Conservation (phyloP, 1,140 invertebrate genomes). For the Macrostomum lignano region DNA sequence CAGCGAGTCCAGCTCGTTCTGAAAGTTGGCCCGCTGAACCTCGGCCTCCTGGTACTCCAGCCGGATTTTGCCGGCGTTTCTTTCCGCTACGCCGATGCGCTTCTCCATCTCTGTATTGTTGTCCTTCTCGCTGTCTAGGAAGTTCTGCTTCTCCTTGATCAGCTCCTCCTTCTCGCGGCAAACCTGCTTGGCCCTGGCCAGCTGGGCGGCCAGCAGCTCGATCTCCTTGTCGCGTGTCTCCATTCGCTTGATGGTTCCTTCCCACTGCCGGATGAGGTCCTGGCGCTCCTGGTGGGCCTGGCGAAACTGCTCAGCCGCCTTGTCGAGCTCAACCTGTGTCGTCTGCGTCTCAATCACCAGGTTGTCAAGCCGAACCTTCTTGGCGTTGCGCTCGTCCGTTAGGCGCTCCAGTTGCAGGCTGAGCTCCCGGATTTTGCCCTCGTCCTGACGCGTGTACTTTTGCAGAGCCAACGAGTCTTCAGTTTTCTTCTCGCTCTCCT, state of each 20-base stretch:
- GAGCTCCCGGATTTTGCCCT: slow-evolving; percentile 27
- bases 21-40: not conserved
- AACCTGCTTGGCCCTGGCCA: slow-evolving; percentile 16
- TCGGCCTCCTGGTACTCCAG: slow-evolving; percentile 11
- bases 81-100: slow-evolving; percentile 19
- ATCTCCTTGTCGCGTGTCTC: slow-evolving; percentile 25
- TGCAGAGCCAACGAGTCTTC: slow-evolving; percentile 25
- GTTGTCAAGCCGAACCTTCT: slow-evolving; percentile 16
- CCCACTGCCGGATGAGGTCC: slow-evolving; percentile 25
- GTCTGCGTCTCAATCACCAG: slow-evolving; percentile 23
- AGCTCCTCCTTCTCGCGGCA: slow-evolving; percentile 18
- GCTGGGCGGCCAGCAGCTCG: slow-evolving; percentile 19
- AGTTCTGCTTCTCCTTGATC: slow-evolving; percentile 21
- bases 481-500: slow-evolving; percentile 25
- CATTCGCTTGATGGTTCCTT: slow-evolving; percentile 27
- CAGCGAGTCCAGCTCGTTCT: slow-evolving; percentile 16
- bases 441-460: slow-evolving; percentile 26
- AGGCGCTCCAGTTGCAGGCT: slow-evolving; percentile 20
- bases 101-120: slow-evolving; percentile 23
- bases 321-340: slow-evolving; percentile 25
- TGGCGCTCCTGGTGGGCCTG: slow-evolving; percentile 21
- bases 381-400: slow-evolving; percentile 16
- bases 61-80: slow-evolving; percentile 13
- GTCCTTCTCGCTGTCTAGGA: slow-evolving; percentile 21
- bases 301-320: slow-evolving; percentile 26